Evolutionary conservation across 23 tunicate genomes (phyloP).

Genomic region (Ciona savignyi): DNA sequence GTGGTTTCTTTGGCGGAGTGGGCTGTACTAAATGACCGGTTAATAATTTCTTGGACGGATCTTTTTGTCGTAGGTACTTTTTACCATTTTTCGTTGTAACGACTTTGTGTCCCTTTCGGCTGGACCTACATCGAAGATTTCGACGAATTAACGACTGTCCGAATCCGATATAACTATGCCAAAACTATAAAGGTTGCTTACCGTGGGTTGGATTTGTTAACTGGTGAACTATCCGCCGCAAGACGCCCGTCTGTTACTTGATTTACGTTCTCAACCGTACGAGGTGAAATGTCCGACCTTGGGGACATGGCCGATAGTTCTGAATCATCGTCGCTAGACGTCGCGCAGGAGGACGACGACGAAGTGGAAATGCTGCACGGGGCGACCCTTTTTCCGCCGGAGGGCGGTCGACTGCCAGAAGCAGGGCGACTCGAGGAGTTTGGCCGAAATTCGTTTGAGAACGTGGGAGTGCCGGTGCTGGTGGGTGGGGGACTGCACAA

Average conservation of each 20-base stretch:
- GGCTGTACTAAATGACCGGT: conserved; percentile 19
- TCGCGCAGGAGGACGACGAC: conserved; percentile 38
- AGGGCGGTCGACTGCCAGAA: conserved; percentile 61
- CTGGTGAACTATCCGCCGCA: too few species aligned
- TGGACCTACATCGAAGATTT: not conserved
- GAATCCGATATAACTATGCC: too few species aligned
- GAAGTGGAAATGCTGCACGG: conserved; percentile 61
- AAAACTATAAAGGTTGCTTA: too few species aligned
- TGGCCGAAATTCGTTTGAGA: conserved; percentile 1
- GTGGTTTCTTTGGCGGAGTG: conserved; percentile 34
- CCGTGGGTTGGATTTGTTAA: too few species aligned
- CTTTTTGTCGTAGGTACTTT: conserved; percentile 42
- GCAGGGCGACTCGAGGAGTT: conserved; percentile 31
- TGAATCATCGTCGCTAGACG: conserved; percentile 50
- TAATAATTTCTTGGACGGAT: not conserved
- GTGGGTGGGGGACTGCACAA: conserved; percentile 24
- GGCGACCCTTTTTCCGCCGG: conserved; percentile 79
- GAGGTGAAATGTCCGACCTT: not conserved
- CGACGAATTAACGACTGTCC: too few species aligned
- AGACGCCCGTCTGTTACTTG: too few species aligned
- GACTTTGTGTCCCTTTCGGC: conserved; percentile 6
- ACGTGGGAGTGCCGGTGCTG: conserved; percentile 20
- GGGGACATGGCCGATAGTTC: conserved; percentile 12
- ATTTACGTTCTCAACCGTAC: too few species aligned
- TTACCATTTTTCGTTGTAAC: conserved; percentile 39